phyloP scores from a whole-genome alignment of 2,797 vertebrate genomes.

The Acanthurus lineatus region DNA sequence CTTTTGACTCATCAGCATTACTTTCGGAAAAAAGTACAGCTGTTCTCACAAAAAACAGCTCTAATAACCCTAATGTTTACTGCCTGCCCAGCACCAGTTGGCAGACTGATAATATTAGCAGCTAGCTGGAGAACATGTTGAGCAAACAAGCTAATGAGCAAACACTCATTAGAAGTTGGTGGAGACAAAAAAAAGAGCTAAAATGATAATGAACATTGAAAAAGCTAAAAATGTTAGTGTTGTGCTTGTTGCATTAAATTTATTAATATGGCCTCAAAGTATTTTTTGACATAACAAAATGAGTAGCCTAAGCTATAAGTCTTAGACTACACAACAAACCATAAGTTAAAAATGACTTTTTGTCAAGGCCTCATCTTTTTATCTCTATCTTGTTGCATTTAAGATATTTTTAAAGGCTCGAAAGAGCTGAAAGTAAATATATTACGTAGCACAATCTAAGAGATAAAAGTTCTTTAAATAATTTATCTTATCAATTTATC shows the following conservation, averaged over 20 bases:
- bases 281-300: background rate
- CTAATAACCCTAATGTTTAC: background rate
- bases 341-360: background rate
- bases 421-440: too few species aligned
- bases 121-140: background rate
- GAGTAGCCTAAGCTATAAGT: too few species aligned
- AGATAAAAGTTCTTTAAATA: background rate
- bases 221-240: background rate
- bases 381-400: too few species aligned
- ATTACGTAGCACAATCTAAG: background rate
- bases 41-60: too few species aligned
- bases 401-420: too few species aligned
- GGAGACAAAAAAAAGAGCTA: slow-evolving; percentile 19
- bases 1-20: background rate
- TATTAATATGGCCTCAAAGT: background rate
- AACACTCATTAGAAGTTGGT: background rate
- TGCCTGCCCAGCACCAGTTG: background rate
- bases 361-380: background rate
- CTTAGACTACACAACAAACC: background rate
- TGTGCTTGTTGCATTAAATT: background rate
- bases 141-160: background rate
- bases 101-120: background rate
- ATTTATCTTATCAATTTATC: background rate
- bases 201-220: background rate
- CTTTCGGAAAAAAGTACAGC: background rate